Conservation (phyloP, 2,888 invertebrate genomes). For the Drosophila cognata region DNA sequence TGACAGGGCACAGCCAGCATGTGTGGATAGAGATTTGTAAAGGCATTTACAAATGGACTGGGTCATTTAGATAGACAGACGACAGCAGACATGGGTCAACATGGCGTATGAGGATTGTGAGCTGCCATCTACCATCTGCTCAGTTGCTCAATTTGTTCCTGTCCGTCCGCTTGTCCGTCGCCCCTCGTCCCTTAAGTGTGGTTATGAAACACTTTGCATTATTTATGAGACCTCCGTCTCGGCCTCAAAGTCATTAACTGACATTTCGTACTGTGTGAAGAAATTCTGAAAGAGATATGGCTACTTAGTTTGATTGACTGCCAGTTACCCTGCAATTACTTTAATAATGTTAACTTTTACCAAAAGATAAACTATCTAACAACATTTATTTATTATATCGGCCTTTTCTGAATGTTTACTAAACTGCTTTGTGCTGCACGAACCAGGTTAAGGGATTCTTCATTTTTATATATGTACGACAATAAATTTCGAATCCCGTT, state of each 20-base stretch:
- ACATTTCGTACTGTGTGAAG: conserved; percentile 17
- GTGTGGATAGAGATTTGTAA: conserved; percentile 58
- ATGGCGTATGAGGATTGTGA: conserved; percentile 39
- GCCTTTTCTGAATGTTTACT: background rate
- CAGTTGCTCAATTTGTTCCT: conserved; percentile 51
- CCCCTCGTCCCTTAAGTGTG: conserved; percentile 36
- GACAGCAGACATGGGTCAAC: conserved; percentile 12
- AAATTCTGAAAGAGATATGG: background rate
- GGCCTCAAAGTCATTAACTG: conserved; percentile 60
- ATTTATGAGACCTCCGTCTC: conserved; percentile 50
- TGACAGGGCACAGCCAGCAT: conserved; percentile 30
- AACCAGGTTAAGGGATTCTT: background rate
- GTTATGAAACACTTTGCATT: conserved; percentile 72
- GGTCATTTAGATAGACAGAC: conserved; percentile 7
- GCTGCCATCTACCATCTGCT: conserved; percentile 11
- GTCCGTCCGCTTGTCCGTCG: background rate
- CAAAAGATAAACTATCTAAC: background rate
- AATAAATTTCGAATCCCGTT: background rate
- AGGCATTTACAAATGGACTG: conserved; percentile 35
- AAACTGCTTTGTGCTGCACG: background rate
- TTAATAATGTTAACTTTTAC: background rate
- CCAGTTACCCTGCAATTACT: conserved; percentile 11
- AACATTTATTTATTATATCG: background rate
- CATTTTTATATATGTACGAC: background rate
- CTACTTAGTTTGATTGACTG: conserved; percentile 4